These are phyloP conservation scores for Chaetodon trifascialis DNA, from an alignment of 2,113 vertebrate genomes.

Conservation along the genomic window DNA sequence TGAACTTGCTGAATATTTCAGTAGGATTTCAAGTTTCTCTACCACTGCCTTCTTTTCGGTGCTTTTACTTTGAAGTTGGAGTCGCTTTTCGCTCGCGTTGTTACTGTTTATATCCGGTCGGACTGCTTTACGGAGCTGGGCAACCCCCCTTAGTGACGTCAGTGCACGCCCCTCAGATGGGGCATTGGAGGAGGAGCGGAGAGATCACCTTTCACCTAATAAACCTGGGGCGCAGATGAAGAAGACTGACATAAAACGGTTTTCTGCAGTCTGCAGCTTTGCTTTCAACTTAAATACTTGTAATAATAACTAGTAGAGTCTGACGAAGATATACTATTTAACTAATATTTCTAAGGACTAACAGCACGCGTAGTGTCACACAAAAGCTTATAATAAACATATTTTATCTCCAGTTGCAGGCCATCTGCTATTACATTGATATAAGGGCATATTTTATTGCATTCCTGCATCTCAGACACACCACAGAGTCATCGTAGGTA, in stretches of 20 bases:
- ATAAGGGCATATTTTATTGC: not conserved
- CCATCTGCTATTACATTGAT: not conserved
- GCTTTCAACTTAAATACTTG: accelerated
- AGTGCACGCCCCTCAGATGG: conserved; percentile 57
- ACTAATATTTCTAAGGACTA: not conserved
- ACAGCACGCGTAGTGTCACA: not conserved
- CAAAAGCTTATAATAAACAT: not conserved
- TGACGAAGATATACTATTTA: not conserved
- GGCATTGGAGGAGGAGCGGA: conserved; percentile 2
- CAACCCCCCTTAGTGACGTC: conserved; percentile 55
- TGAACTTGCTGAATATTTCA: too few species aligned
- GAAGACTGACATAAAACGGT: not conserved
- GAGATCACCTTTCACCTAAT: conserved; percentile 77
- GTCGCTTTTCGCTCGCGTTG: conserved; percentile 15
- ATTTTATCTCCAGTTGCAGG: not conserved
- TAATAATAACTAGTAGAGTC: not conserved
- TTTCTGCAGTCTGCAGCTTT: not conserved
- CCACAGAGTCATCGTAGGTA: not conserved
- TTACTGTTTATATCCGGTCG: not conserved
- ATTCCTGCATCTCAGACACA: not conserved
- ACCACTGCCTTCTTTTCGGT: too few species aligned
- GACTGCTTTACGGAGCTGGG: not conserved
- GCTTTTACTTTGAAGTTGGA: conserved; percentile 51
- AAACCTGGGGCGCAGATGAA: conserved; percentile 12
- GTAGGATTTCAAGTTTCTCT: too few species aligned